phyloP scores from a whole-genome alignment of 1,140 invertebrate genomes.

The Pseudomyrmex dendroicus region DNA sequence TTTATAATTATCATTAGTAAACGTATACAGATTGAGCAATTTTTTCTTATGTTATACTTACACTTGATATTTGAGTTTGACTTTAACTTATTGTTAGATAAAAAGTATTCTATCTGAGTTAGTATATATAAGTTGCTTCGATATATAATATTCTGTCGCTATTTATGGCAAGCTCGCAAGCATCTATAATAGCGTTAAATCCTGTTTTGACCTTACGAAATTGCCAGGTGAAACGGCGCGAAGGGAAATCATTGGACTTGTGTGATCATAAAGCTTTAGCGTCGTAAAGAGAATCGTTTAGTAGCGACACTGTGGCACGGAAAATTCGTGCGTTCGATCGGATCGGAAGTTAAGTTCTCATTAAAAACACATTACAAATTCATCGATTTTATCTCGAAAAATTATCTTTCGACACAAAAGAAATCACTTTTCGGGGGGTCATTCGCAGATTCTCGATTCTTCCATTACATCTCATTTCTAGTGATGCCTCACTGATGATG shows the following conservation, averaged over 20 bases:
- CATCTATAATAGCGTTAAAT: conserved; percentile 40
- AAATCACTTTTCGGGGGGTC: neutral
- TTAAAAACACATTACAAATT: conserved; percentile 62
- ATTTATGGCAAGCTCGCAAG: neutral
- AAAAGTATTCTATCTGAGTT: too few species aligned
- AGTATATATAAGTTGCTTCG: neutral
- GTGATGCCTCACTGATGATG: conserved; percentile 15
- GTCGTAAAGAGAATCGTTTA: conserved; percentile 68
- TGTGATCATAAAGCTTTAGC: conserved; percentile 65
- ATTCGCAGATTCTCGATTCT: conserved; percentile 1
- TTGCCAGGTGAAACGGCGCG: conserved; percentile 33
- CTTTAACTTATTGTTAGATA: too few species aligned
- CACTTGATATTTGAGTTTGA: too few species aligned
- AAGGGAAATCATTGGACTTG: conserved; percentile 48
- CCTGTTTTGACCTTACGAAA: conserved; percentile 27
- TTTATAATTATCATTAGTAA: too few species aligned
- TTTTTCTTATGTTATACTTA: too few species aligned
- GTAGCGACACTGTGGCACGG: conserved; percentile 44
- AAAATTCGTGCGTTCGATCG: conserved; percentile 39
- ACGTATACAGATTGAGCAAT: too few species aligned
- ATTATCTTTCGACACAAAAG: neutral
- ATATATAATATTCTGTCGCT: neutral
- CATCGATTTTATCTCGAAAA: neutral
- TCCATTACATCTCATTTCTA: too few species aligned
- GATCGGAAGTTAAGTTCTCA: conserved; percentile 66